phyloP scores from a whole-genome alignment of 2,797 vertebrate genomes.

The Clarias fuscus region DNA sequence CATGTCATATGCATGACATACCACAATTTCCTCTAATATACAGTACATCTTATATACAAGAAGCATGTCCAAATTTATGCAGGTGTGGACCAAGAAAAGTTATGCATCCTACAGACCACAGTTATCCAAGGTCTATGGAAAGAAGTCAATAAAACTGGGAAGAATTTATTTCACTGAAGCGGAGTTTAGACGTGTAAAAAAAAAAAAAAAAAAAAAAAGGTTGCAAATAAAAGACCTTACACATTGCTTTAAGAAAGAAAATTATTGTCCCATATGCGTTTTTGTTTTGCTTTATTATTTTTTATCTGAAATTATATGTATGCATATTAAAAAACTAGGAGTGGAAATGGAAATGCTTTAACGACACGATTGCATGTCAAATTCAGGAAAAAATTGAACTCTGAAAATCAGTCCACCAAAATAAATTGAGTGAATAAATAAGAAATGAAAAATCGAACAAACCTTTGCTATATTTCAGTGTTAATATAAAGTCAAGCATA shows the following conservation, averaged over 20 bases:
- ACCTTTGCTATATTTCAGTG: neutral
- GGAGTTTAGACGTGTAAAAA: neutral
- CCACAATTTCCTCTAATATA: neutral
- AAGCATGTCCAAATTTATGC: neutral
- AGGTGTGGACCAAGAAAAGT: neutral
- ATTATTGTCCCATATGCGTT: neutral
- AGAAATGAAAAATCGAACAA: too few relatives aligned
- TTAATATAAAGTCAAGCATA: neutral
- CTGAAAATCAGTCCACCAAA: neutral
- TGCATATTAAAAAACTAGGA: neutral
- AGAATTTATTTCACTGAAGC: neutral
- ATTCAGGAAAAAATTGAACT: neutral
- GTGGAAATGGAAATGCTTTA: neutral
- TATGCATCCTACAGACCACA: neutral
- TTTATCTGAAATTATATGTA: neutral
- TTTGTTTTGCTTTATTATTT: too few relatives aligned
- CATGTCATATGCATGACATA: neutral
- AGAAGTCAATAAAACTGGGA: neutral
- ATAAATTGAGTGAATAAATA: neutral
- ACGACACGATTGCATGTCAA: neutral
- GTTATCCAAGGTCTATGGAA: neutral
- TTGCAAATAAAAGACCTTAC: neutral
- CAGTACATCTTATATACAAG: neutral
- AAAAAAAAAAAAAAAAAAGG: too few relatives aligned
- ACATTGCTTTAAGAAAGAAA: neutral